Conservation (phyloP, 2,797 vertebrate species). For the Nyctalus aviator region DNA sequence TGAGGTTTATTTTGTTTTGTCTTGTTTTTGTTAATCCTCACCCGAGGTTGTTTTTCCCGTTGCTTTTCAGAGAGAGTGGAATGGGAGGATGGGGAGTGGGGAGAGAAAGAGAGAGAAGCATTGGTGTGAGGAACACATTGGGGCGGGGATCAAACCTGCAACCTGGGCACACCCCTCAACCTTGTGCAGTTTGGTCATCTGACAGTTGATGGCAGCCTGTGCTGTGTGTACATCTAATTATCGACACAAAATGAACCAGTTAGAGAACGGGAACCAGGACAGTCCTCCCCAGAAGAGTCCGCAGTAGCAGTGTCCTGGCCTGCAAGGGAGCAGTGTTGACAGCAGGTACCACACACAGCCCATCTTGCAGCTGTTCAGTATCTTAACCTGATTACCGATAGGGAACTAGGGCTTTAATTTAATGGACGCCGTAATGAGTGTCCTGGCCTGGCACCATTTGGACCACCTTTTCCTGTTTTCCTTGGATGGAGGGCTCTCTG, state of each 20-base stretch:
- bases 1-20: neutral
- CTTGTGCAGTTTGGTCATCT: neutral
- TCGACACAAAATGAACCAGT: neutral
- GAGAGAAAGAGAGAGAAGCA: too few species aligned
- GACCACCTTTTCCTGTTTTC: neutral
- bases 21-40: too few species aligned
- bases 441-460: neutral
- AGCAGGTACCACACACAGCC: neutral
- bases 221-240: neutral
- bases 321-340: neutral
- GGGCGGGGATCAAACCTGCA: too few species aligned
- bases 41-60: too few species aligned
- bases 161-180: too few species aligned
- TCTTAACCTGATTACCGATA: neutral
- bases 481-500: neutral
- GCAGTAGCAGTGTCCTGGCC: neutral
- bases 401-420: constrained; percentile 10
- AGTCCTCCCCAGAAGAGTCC: neutral
- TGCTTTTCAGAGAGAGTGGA: too few species aligned
- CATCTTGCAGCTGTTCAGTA: neutral
- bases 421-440: neutral
- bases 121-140: too few species aligned
- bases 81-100: too few species aligned
- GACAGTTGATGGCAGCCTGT: neutral
- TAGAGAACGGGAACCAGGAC: neutral